Evolutionary conservation across 2,888 invertebrate species (phyloP), one percentile per base, ranked within the genome.

Genomic region (Microchrysa polita): DNA sequence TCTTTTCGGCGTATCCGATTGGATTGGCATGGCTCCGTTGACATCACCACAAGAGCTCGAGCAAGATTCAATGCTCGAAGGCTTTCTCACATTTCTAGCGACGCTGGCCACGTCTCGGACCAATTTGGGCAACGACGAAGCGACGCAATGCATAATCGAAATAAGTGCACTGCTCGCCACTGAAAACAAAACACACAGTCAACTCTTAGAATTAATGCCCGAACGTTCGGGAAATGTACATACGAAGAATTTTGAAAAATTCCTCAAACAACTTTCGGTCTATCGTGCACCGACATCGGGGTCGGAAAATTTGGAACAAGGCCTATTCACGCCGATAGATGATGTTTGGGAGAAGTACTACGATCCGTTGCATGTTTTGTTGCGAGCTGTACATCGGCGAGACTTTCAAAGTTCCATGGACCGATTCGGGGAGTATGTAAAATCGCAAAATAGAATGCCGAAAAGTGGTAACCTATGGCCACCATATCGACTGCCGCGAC

Each of bases 371-470:
- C 96, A 97, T 84, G 95, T 97, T 27, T 86, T 96, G 73, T 86
- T 97, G 0, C 88, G 98, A 77, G 95, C 96, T 23, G 95, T 97
- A 5, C 96, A 97, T 84, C 86, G 96, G 67, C 88, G 94, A 76
- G 97, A 98, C 83, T 97, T 96, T 84, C 97, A 98, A 84, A 91
- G 93, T 10, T 94, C 97, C 14, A 92, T 97, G 91, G 97, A 98
- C 85, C 88, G 97, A 79, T 98, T 93, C 82, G 92, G 93, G 0
- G 91, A 94, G 78, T 94, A 92, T 81, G 88, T 90, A 0, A 88
- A 88, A 74, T 88, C 89, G 77, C 86, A 88, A 63, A 88, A 89
- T 1, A 88, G 89, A 80, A 87, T 89, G 80, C 87, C 87, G 59
- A 85, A 85, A 48, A 86, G 86, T 75, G 87, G 87, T 1, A 87